These are phyloP conservation scores for Typhlomys cinereus DNA, from an alignment of 2,113 vertebrate species.

Conservation along the genomic window DNA sequence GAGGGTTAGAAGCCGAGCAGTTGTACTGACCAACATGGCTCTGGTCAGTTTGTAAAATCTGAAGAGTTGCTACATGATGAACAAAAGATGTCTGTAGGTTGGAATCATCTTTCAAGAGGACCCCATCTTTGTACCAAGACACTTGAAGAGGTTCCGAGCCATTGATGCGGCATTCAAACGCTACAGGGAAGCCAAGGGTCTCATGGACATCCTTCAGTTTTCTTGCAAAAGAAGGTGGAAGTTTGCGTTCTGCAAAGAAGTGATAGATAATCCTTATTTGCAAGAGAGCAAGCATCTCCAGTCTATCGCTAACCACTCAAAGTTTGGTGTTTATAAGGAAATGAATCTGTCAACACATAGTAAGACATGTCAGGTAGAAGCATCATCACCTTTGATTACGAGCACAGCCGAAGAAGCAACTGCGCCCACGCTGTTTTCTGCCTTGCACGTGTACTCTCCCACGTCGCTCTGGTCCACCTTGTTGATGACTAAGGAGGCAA, in stretches of 20 bases:
- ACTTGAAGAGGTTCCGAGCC: slow-evolving; percentile 95
- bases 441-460: slow-evolving; percentile 96
- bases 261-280: slow-evolving; percentile 62
- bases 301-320: background rate
- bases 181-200: slow-evolving; percentile 89
- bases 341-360: background rate
- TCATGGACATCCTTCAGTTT: slow-evolving; percentile 96
- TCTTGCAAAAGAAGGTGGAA: slow-evolving; percentile 94
- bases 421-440: slow-evolving; percentile 93
- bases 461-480: slow-evolving; percentile 90
- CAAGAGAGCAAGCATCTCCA: background rate
- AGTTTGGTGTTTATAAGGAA: slow-evolving; percentile 42
- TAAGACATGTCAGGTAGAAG: slow-evolving; percentile 38
- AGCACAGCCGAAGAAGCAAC: slow-evolving; percentile 91
- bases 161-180: slow-evolving; percentile 95
- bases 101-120: slow-evolving; percentile 85
- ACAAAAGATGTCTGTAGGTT: slow-evolving; percentile 92
- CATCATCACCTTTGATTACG: slow-evolving; percentile 92
- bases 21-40: slow-evolving; percentile 93
- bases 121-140: slow-evolving; percentile 95
- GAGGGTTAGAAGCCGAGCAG: slow-evolving; percentile 94
- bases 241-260: slow-evolving; percentile 93
- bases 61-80: slow-evolving; percentile 92
- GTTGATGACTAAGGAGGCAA: slow-evolving; percentile 92
- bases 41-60: slow-evolving; percentile 89